Conservation (phyloP, 2,888 invertebrate species). For the Melikaiella ostensackeni region DNA sequence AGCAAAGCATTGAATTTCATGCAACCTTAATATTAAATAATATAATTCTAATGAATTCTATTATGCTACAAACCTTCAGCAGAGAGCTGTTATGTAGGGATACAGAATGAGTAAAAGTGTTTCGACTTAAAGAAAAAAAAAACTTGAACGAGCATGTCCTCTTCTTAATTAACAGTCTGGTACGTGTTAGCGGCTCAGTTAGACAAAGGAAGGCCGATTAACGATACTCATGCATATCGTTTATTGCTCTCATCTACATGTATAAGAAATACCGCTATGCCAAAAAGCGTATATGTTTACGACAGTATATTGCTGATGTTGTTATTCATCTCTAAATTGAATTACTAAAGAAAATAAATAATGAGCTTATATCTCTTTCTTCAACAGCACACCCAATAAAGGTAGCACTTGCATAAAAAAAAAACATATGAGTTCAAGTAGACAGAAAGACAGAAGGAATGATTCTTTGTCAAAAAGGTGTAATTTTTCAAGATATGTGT, state of each 20-base stretch:
- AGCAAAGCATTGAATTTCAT: no score
- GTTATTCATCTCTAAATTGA: neutral
- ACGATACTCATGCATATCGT: neutral
- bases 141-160: neutral
- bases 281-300: neutral
- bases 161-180: conserved; percentile 33
- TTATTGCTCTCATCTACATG: neutral
- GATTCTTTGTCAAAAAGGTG: conserved; percentile 19
- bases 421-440: conserved; percentile 19
- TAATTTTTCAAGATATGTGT: conserved; percentile 18
- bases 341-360: neutral
- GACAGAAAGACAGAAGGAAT: conserved; percentile 16
- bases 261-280: neutral
- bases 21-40: no score
- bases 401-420: neutral
- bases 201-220: conserved; percentile 26
- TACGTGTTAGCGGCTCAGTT: conserved; percentile 13
- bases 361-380: neutral
- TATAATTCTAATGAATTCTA: no score
- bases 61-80: no score
- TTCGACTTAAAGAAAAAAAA: neutral
- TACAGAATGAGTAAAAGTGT: neutral
- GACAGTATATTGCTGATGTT: neutral
- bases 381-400: conserved; percentile 27
- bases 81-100: no score